Evolutionary conservation across 2,888 invertebrate species (phyloP).

Genomic region (Deilephila porcellus): DNA sequence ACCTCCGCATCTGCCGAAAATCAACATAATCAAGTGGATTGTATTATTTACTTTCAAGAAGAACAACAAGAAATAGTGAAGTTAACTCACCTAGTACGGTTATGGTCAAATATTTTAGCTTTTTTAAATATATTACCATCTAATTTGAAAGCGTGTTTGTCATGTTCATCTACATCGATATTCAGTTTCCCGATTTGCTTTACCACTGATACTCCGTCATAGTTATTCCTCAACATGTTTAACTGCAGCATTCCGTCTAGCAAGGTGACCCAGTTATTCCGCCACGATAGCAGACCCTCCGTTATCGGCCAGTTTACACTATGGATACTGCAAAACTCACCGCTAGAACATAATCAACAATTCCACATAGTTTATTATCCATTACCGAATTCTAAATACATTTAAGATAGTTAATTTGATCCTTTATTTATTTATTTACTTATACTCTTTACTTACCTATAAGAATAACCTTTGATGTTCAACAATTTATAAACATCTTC

Average conservation of each 20-base stretch:
- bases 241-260: slow-evolving; percentile 93
- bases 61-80: slow-evolving; percentile 1
- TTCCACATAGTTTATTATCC: not conserved
- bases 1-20: slow-evolving; percentile 60
- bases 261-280: slow-evolving; percentile 91
- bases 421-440: no score
- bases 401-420: not conserved
- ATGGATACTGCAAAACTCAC: slow-evolving; percentile 57
- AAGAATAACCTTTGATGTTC: slow-evolving; percentile 51
- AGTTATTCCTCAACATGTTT: slow-evolving; percentile 86
- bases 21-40: slow-evolving; percentile 5
- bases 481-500: slow-evolving; percentile 57
- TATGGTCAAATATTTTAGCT: slow-evolving; percentile 44
- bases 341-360: slow-evolving; percentile 43
- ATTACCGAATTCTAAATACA: not conserved
- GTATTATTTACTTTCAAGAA: not conserved
- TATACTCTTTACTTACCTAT: slow-evolving; percentile 45
- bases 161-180: slow-evolving; percentile 54
- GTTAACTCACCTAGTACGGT: slow-evolving; percentile 49
- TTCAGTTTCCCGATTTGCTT: slow-evolving; percentile 62
- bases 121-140: slow-evolving; percentile 39
- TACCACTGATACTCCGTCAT: slow-evolving; percentile 86
- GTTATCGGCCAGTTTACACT: slow-evolving; percentile 50
- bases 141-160: slow-evolving; percentile 18
- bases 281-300: slow-evolving; percentile 83